phyloP scores from a whole-genome alignment of 2,888 invertebrate genomes.

The Autographa gamma region DNA sequence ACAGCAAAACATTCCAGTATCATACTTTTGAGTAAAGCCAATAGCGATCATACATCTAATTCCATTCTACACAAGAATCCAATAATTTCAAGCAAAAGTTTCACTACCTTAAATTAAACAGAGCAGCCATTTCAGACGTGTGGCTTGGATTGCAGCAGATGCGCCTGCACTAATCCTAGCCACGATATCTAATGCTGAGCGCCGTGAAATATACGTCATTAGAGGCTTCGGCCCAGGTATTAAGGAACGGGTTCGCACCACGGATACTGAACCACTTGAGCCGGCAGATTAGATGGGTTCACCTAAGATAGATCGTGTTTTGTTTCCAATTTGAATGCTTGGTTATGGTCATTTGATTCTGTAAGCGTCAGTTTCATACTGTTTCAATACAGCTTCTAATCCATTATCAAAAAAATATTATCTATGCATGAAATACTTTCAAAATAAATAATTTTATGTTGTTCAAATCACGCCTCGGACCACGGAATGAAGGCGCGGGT shows the following conservation, averaged over 20 bases:
- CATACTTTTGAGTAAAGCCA: too few species aligned
- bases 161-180: conserved; percentile 18
- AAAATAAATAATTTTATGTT: too few species aligned
- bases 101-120: neutral
- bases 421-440: too few species aligned
- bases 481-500: too few species aligned
- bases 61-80: neutral
- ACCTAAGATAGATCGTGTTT: neutral
- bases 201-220: conserved; percentile 25
- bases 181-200: conserved; percentile 35
- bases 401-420: too few species aligned
- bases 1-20: too few species aligned
- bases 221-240: conserved; percentile 23
- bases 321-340: neutral
- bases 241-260: conserved; percentile 6
- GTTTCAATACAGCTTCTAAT: too few species aligned
- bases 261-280: conserved; percentile 7
- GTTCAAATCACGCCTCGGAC: too few species aligned
- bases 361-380: too few species aligned
- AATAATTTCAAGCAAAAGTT: neutral
- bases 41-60: neutral
- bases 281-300: conserved; percentile 6
- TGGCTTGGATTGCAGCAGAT: conserved; percentile 11
- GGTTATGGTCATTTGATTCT: too few species aligned
- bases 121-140: neutral